phyloP scores from a whole-genome alignment of 2,797 vertebrate species.

The Acomys russatus region DNA sequence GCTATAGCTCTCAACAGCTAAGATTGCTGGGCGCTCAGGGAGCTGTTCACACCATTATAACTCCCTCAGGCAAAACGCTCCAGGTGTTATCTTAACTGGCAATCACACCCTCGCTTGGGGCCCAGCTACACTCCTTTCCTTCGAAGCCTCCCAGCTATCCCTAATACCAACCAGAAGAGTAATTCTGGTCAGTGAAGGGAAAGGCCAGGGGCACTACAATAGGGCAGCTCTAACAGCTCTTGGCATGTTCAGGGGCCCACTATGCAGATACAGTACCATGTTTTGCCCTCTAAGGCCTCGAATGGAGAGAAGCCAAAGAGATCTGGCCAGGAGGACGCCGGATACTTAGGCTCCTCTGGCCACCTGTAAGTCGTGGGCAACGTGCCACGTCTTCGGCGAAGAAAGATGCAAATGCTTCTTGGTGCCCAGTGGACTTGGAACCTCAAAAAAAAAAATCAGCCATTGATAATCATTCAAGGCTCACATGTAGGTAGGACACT shows the following conservation, averaged over 20 bases:
- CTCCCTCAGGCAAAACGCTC: conserved; percentile 8
- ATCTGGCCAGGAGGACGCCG: neutral
- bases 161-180: neutral
- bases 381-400: neutral
- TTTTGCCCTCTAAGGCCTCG: conserved; percentile 34
- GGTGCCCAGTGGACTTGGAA: neutral
- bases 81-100: neutral
- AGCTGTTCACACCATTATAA: neutral
- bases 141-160: neutral
- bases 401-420: neutral
- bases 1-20: neutral
- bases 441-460: neutral
- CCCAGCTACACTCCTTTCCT: neutral
- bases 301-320: neutral
- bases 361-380: neutral
- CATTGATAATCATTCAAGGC: neutral
- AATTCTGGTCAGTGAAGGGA: conserved; percentile 30
- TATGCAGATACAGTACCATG: conserved; percentile 44
- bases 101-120: neutral
- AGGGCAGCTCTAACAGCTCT: neutral
- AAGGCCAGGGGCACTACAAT: neutral
- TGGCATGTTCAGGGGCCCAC: neutral
- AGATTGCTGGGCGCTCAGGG: neutral
- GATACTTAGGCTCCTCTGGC: neutral
- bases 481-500: neutral